Conservation (phyloP, 2,888 invertebrate species). For the Deilephila porcellus region DNA sequence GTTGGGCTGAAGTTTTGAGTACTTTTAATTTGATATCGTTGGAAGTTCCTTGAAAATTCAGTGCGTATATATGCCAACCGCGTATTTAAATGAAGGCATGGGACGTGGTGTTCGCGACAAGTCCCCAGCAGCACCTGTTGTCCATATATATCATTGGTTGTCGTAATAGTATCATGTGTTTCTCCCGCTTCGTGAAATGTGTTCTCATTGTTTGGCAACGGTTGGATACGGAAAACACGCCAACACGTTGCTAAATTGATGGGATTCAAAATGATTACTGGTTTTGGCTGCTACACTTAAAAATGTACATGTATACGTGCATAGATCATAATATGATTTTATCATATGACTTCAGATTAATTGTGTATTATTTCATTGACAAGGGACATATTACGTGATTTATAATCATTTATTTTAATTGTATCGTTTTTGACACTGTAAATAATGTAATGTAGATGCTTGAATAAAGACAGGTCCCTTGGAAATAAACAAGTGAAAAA, state of each 20-base stretch:
- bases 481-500: background rate
- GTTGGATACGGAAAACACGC: constrained; percentile 61
- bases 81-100: constrained; percentile 32
- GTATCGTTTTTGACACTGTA: background rate
- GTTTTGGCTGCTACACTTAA: constrained; percentile 41
- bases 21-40: constrained; percentile 32
- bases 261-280: constrained; percentile 55
- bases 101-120: constrained; percentile 52
- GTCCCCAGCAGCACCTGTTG: constrained; percentile 65
- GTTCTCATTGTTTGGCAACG: constrained; percentile 72
- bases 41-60: constrained; percentile 41
- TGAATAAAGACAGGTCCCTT: background rate
- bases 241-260: constrained; percentile 61
- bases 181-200: constrained; percentile 47
- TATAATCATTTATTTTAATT: background rate
- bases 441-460: background rate
- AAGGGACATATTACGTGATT: background rate
- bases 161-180: constrained; percentile 55
- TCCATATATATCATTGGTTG: constrained; percentile 63
- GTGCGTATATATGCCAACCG: constrained; percentile 32
- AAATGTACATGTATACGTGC: constrained; percentile 9
- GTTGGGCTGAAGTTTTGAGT: constrained; percentile 30
- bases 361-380: background rate
- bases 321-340: background rate
- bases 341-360: constrained; percentile 15